Conservation (phyloP, 2,113 vertebrate species). For the Mus musculus region DNA sequence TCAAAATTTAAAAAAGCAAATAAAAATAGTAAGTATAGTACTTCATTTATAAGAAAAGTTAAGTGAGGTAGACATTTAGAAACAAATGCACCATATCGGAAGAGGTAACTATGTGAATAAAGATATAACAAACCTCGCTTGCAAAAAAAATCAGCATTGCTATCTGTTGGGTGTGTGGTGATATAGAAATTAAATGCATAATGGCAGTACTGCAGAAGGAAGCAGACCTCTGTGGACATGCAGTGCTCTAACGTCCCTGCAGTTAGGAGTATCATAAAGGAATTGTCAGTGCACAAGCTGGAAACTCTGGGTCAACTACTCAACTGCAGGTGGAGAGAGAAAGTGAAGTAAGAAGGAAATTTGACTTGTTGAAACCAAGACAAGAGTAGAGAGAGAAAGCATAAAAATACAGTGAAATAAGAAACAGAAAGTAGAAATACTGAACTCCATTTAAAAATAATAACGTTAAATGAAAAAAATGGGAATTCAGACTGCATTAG, state of each 20-base stretch:
- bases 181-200: neutral
- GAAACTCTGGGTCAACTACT: neutral
- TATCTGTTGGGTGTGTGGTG: neutral
- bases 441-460: neutral
- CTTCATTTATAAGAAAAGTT: neutral
- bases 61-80: neutral
- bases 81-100: slow-evolving; percentile 20
- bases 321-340: neutral
- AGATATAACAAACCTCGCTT: neutral
- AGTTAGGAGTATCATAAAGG: neutral
- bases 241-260: neutral
- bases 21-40: neutral
- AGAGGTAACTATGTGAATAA: neutral
- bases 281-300: neutral
- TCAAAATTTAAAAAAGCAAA: neutral
- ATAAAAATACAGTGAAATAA: neutral
- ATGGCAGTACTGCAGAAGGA: neutral
- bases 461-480: slow-evolving; percentile 15
- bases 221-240: neutral
- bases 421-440: neutral
- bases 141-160: neutral
- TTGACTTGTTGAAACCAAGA: neutral
- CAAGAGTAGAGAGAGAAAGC: neutral
- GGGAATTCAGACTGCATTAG: slow-evolving; percentile 19
- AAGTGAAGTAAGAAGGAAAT: slow-evolving; percentile 17